Percentiles rank a stretch among this genome's conserved stretches.
phyloP scores from a whole-genome alignment of 2,113 vertebrate genomes.

The Phainopepla nitens region DNA sequence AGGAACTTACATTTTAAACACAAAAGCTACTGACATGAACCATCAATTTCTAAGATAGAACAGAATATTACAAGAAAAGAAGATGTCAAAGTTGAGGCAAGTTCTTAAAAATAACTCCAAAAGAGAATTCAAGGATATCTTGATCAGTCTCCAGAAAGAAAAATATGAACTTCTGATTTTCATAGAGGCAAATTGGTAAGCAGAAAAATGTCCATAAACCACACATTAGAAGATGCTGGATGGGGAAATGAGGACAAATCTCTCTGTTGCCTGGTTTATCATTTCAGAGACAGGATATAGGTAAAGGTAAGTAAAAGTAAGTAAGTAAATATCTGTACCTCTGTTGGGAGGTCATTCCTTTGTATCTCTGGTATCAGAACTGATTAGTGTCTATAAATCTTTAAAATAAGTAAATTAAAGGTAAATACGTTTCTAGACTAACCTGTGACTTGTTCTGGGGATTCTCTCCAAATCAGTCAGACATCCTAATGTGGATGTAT shows the following conservation, averaged over 20 bases:
- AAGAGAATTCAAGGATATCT: neutral
- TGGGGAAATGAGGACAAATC: neutral
- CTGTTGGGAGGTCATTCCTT: neutral
- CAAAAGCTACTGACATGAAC: neutral
- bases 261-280: neutral
- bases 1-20: neutral
- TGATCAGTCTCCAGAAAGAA: neutral
- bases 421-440: neutral
- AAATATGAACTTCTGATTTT: neutral
- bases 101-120: neutral
- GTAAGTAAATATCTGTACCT: neutral
- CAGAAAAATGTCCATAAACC: neutral
- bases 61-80: neutral
- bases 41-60: neutral
- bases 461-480: neutral
- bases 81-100: neutral
- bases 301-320: neutral
- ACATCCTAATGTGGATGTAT: neutral
- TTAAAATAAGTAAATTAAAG: neutral
- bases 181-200: neutral
- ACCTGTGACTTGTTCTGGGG: neutral
- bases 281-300: neutral
- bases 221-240: neutral
- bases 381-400: neutral
- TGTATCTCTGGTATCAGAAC: neutral